Evolutionary conservation across 2,888 invertebrate genomes (phyloP), one percentile per base, ranked within the genome.

Genomic region (Neoitamus cyanurus): DNA sequence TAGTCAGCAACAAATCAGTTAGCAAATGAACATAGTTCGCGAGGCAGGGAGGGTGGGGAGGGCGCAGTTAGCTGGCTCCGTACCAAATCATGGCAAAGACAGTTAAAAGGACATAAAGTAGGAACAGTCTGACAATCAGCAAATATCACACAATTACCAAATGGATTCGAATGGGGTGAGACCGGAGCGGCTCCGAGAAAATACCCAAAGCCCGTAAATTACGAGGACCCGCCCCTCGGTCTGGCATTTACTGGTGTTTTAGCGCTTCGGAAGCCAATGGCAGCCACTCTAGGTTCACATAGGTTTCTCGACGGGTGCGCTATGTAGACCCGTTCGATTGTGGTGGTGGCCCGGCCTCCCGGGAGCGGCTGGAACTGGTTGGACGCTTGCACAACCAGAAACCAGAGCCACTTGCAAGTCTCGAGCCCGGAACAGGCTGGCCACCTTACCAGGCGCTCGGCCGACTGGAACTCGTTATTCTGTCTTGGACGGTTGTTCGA

Each of bases 401-500:
- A n/a, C n/a, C 28, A 25, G 80, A 20, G 37, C 58, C 34, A 34
- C 46, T 46, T 25, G 3, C 48, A 1, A 2, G 1, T 25, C 30
- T 46, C 48, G 15, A 48, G 37, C 48, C 78, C 78, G 28, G 28
- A 9, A 13, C 48, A n/a, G 15, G 25, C 77, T 36, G 78, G 30
- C 13, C 30, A 36, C 75, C 75, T 75, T 75, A 36, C 75, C 13
- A 75, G 75, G 4, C 31, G 31, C 58, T 58, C 37, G 20, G 1
- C 15, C 31, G 78, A 68, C 37, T 37, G 25, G 31, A 69, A 80
- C 28, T 82, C 37, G 78, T 90, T 89, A 91, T 91, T 91, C 90
- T 89, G 89, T 89, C 90, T 88, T 88, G 88, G 89, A 89, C 89
- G 90, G 90, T 90, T 90, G 90, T 89, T 88, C 89, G 90, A 90